Base-by-base conservation (phyloP, 30 jellyfish, hydroid and myxozoan genomes). In the Turritopsis dohrnii region DNA sequence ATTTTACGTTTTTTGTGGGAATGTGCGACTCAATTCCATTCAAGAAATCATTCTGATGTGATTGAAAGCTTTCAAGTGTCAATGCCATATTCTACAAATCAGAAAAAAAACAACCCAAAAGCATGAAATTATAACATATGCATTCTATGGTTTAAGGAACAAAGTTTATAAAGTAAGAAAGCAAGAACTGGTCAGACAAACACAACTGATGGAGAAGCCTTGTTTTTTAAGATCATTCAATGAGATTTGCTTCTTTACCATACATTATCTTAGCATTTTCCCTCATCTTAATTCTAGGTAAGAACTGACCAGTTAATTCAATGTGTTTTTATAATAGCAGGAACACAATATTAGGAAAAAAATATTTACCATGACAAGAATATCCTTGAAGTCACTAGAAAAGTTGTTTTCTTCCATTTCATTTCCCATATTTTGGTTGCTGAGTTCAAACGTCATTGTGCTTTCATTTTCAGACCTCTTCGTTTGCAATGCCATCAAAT, bases 11-110 rank as follows among this genome's bases (percentile, higher is more conserved):
- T 17, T 60, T 53, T 13, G 71, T 82, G n/a, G 54, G 83, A 25
- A 85, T 22, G 53, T 88, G 88, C 0, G 71, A 54, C 41, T 85
- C 96, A 25, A 88, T 83, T 27, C 83, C 96, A 19, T 74, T 30
- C 24, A 88, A 83, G 24, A 88, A 83, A 19, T 26, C 69, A 52
- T 74, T 72, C 66, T 88, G 66, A 1, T 31, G 65, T 21, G 82
- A 23, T 28, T 20, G 53, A 60, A 88, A 88, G 21, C 76, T 71
- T 7, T 83, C 76, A 18, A 66, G 52, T 21, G 69, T 28, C 18
- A 83, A 72, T 7, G 88, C 81, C 71, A 88, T 66, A 16, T 77
- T 85, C 96, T 88, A 22, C 22, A 77, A 16, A 16, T 23, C 16
- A 24, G 66, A 71, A 53, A 7, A n/a, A n/a, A n/a, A n/a, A n/a